phyloP scores from a whole-genome alignment of 2,888 invertebrate genomes.

The Amblyjoppa proteus region DNA sequence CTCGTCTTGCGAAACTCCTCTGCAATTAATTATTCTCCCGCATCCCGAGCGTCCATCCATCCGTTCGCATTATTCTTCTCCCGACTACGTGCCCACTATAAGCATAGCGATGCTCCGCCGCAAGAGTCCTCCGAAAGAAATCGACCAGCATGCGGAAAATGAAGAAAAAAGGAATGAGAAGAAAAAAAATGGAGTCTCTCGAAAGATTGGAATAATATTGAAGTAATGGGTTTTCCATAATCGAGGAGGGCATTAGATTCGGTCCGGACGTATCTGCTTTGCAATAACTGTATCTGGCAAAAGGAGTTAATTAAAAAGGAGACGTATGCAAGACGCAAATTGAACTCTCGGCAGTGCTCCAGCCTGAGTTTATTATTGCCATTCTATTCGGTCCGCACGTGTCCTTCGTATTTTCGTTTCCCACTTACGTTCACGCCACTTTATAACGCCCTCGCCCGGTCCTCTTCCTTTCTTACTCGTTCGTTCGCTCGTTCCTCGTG shows the following conservation, averaged over 20 bases:
- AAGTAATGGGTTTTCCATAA: constrained; percentile 26
- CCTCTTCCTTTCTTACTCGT: background rate
- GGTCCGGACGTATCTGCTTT: background rate
- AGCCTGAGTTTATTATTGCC: constrained; percentile 42
- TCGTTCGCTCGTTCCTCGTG: background rate
- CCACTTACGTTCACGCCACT: constrained; percentile 39
- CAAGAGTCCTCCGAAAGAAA: constrained; percentile 7
- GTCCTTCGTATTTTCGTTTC: constrained; percentile 56
- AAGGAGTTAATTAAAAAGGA: constrained; percentile 36
- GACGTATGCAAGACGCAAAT: constrained; percentile 26
- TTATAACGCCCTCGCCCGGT: constrained; percentile 9
- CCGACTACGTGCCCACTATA: constrained; percentile 9
- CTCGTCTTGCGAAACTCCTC: constrained; percentile 61
- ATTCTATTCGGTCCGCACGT: constrained; percentile 26
- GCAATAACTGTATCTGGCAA: background rate
- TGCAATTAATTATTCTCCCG: constrained; percentile 67
- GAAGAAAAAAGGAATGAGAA: background rate
- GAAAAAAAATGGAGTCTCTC: background rate
- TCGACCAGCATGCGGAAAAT: constrained; percentile 10
- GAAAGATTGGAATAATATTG: constrained; percentile 45
- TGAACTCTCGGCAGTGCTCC: constrained; percentile 14
- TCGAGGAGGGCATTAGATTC: background rate
- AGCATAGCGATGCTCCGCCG: background rate
- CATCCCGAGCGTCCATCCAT: constrained; percentile 63
- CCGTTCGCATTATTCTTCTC: constrained; percentile 62